These are phyloP conservation scores for Lates calcarifer DNA, from an alignment of 2,113 vertebrate species.

Conservation along the genomic window DNA sequence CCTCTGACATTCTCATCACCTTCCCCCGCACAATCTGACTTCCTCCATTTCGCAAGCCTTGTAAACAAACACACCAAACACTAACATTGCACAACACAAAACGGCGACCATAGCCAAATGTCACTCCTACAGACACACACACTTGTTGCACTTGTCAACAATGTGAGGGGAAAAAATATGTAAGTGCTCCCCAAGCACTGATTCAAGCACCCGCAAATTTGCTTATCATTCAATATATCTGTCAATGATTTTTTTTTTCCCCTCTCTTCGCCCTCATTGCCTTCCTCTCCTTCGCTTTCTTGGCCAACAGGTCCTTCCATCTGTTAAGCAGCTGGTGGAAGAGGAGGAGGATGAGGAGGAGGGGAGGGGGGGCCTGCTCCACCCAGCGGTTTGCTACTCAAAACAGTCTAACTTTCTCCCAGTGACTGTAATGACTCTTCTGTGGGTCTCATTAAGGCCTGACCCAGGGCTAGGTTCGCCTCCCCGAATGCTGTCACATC, in stretches of 20 bases:
- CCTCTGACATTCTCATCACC: constrained; percentile 71
- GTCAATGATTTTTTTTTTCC: constrained; percentile 25
- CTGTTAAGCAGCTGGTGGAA: constrained; percentile 81
- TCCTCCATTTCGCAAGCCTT: constrained; percentile 70
- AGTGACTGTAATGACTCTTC: constrained; percentile 65
- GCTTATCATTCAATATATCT: constrained; percentile 70
- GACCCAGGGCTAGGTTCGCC: constrained; percentile 61
- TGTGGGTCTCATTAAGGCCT: constrained; percentile 68
- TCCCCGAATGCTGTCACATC: constrained; percentile 69
- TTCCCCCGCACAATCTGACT: constrained; percentile 77
- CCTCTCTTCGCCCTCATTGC: constrained; percentile 40
- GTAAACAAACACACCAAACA: constrained; percentile 78
- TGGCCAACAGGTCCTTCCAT: constrained; percentile 81
- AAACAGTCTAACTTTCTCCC: constrained; percentile 69
- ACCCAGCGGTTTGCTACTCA: constrained; percentile 60
- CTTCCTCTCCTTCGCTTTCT: constrained; percentile 65
- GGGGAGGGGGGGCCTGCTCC: constrained; percentile 44
- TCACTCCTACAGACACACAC: constrained; percentile 36
- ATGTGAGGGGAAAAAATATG: constrained; percentile 18
- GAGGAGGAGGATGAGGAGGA: constrained; percentile 41
- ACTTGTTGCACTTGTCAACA: constrained; percentile 48
- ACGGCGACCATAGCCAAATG: constrained; percentile 41
- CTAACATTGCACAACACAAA: constrained; percentile 68
- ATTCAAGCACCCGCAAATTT: constrained; percentile 59
- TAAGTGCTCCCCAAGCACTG: constrained; percentile 40